Base-by-base conservation (phyloP, 2,113 vertebrate genomes). In the Scopus umbretta region DNA sequence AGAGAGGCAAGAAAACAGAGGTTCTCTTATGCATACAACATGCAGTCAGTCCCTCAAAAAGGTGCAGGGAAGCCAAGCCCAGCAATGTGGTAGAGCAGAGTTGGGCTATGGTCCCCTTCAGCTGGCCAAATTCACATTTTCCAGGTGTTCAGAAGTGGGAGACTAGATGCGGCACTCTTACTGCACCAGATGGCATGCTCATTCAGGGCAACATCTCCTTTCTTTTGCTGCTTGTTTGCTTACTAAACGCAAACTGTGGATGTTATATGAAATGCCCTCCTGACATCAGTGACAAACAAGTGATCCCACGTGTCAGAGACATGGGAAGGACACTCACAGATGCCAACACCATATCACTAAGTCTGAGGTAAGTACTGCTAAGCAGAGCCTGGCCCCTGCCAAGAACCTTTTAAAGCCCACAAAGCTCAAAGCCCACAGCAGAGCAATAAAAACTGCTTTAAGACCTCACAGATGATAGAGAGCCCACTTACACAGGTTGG, bases 401-500 rank as follows among this genome's bases (percentile, higher is more conserved):
- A 55, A 84, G n/a, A 94, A 56, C 16, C 34, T 87, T 88, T 83
- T 85, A 87, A 88, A 97, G 66, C 58, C 62, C 80, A 36, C 66
- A 89, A 62, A 95, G 66, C 42, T 91, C 74, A 88, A 89, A 91
- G 91, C 43, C 74, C 73, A 79, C 22, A 90, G 79, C 70, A 89
- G 7, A 70, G 74, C 74, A 92, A 89, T 91, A 96, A 96, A 96
- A 95, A 66, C 3, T 17, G 16, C 50, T 86, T 86, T 88, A 94
- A 91, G 83, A 50, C 76, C 43, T 85, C 89, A 90, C 19, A 80
- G 78, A 75, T 71, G 61, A 95, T 9, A 95, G 71, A 96, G 29
- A 90, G 23, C 16, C 73, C 78, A 65, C 65, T 79, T 65, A 86
- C 27, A 68, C 26, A 53, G 63, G n/a, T 19, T 53, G 42, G 45